Base-by-base conservation (phyloP, 2,888 invertebrate species). In the Norana najaformis region DNA sequence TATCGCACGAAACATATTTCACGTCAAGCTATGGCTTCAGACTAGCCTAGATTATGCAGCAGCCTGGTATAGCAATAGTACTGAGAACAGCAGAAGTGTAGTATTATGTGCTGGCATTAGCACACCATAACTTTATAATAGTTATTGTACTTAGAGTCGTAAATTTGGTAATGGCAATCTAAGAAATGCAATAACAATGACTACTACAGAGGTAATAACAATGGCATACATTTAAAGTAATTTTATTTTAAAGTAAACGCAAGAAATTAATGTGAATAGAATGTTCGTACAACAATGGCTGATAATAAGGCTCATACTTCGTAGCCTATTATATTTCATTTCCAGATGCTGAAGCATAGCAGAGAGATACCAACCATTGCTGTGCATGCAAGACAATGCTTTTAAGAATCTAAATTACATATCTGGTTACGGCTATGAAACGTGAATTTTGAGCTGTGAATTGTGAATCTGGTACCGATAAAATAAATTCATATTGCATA, bases 1-100 rank as follows among this genome's bases (percentile, higher is more conserved):
- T 69, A 69, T 69, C 69, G 69, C 69, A 69, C 69, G 69, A 69
- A 69, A 69, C 69, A 30, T n/a, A n/a, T 69, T n/a, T 69, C 69
- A 69, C 69, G n/a, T n/a, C 69, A 69, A 20, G 47, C 20, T 47
- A 23, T 47, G 23, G 47, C 23, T 0, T n/a, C 30, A 69, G 30
- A 11, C 30, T 69, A 69, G 69, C 30, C 30, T 69, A 69, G 6
- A 6, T 8, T n/a, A n/a, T n/a, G n/a, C n/a, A 69, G 69, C 8
- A n/a, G n/a, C 69, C 69, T 6, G n/a, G 69, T 69, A n/a, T n/a
- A n/a, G 69, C 8, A 69, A n/a, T n/a, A n/a, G 69, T 8, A 69
- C 30, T n/a, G 69, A 69, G 69, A n/a, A 69, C n/a, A 53, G 53
- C 13, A n/a, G 8, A n/a, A 69, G 30, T 69, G 69, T n/a, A 69